Conservation (phyloP, 2,797 vertebrate genomes). For the Lepilemur ruficaudatus region DNA sequence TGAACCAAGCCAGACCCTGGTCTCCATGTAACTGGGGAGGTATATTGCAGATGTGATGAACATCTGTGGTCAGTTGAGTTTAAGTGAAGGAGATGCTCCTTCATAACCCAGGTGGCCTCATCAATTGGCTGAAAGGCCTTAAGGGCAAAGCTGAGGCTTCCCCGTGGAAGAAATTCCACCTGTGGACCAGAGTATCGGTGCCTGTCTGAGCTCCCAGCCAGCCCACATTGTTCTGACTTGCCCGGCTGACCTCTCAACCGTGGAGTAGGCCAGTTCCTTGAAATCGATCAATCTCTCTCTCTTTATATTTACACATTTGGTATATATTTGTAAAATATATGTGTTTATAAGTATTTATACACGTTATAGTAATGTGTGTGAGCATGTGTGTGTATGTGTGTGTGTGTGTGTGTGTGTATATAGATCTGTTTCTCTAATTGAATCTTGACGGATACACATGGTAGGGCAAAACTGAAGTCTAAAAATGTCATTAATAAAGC, state of each 20-base stretch:
- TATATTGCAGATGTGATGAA: neutral
- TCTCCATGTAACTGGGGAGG: neutral
- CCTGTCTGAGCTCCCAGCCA: neutral
- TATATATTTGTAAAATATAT: neutral
- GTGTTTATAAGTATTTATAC: neutral
- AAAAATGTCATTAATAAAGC: neutral
- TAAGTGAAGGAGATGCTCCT: neutral
- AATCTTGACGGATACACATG: neutral
- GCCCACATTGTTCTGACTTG: neutral
- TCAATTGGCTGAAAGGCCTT: too few relatives aligned
- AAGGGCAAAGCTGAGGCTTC: neutral
- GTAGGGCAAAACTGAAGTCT: neutral
- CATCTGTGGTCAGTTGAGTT: too few relatives aligned
- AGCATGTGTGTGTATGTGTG: neutral
- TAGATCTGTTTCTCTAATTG: neutral
- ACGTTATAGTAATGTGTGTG: neutral
- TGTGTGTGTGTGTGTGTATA: neutral
- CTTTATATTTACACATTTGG: neutral
- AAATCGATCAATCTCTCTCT: neutral
- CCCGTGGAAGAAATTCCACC: neutral
- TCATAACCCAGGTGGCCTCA: neutral
- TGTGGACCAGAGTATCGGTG: fast-evolving
- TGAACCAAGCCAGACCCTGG: neutral
- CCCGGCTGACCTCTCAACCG: neutral
- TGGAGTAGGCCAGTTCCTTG: fast-evolving